Evolutionary conservation across 2,797 vertebrate genomes (phyloP), one percentile per base, ranked within the genome.

Genomic region (Thalassophryne amazonica): DNA sequence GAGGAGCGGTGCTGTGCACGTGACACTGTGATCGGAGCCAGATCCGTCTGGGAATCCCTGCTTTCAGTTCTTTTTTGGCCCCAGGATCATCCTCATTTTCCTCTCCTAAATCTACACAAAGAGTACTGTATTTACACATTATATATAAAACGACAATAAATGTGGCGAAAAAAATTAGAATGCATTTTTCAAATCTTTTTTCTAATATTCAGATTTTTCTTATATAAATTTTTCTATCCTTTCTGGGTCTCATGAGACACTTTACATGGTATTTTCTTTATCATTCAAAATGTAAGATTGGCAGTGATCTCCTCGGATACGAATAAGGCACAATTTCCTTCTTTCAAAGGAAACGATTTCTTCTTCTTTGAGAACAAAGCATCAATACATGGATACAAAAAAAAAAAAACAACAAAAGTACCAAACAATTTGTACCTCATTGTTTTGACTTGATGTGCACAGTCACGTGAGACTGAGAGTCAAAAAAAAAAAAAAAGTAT

Each of bases 61-160:
- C 81, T 86, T 69, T 81, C 72, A 87, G 73, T 88, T 86, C 60
- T 81, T 88, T 89, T 81, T 85, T 87, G 86, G 88, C 87, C 91
- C 84, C 65, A 76, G 84, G 85, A 86, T 84, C 71, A 66, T 62
- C 21, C 85, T 89, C 72, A 77, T 84, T n/a, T 78, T 76, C 34
- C 38, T 89, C 88, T 85, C 48, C 94, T 95, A 94, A 81, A 88
- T 80, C 92, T 97, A 96, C 86, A 60, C 20, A 89, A 93, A 82
- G 76, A 91, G 90, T 86, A 93, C 92, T 92, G 88, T 95, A 97
- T 98, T 93, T 96, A 99, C 95, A 98, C 49, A 76, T 89, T 74
- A 75, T 74, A 69, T 78, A 80, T 80, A 86, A 77, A 83, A 84
- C 54, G 81, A 83, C 78, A 83, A 84, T 63, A 81, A 78, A 86